These are phyloP conservation scores for Brachyptera risi DNA, from an alignment of 2,888 invertebrate species.

Conservation along the genomic window DNA sequence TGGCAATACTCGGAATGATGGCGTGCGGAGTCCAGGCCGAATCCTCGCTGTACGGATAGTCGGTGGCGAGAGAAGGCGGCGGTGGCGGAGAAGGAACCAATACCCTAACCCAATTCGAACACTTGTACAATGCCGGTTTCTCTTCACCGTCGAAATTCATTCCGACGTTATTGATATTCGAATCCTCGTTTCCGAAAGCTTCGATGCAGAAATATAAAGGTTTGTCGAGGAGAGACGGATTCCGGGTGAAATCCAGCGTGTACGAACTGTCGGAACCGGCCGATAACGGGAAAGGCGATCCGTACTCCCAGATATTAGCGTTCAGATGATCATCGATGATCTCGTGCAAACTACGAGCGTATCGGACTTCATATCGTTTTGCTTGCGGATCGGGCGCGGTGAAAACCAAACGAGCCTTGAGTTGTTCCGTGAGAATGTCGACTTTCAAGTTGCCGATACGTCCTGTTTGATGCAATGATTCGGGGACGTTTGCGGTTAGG, in stretches of 20 bases:
- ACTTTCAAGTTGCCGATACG: constrained; percentile 54
- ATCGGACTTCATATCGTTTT: constrained; percentile 49
- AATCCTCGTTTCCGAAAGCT: constrained; percentile 44
- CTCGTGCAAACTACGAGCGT: constrained; percentile 32
- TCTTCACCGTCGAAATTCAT: background rate
- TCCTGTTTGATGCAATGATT: constrained; percentile 45
- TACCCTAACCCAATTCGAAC: constrained; percentile 53
- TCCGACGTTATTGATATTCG: background rate
- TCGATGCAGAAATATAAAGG: constrained; percentile 52
- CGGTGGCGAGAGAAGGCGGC: constrained; percentile 44
- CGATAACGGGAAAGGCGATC: constrained; percentile 47
- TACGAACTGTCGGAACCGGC: constrained; percentile 52
- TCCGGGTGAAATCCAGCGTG: constrained; percentile 48
- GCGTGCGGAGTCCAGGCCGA: constrained; percentile 43
- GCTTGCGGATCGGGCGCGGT: constrained; percentile 54
- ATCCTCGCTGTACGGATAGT: constrained; percentile 38
- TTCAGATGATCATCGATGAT: constrained; percentile 49
- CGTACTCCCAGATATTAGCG: constrained; percentile 47
- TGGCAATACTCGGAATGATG: constrained; percentile 44
- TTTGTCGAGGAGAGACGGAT: constrained; percentile 48
- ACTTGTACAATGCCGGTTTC: constrained; percentile 22
- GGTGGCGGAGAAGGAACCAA: constrained; percentile 51
- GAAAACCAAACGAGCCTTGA: constrained; percentile 53
- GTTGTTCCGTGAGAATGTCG: constrained; percentile 47
- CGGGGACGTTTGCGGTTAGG: constrained; percentile 46